Base-by-base conservation (phyloP, 2,888 invertebrate genomes). In the Dilophus febrilis region DNA sequence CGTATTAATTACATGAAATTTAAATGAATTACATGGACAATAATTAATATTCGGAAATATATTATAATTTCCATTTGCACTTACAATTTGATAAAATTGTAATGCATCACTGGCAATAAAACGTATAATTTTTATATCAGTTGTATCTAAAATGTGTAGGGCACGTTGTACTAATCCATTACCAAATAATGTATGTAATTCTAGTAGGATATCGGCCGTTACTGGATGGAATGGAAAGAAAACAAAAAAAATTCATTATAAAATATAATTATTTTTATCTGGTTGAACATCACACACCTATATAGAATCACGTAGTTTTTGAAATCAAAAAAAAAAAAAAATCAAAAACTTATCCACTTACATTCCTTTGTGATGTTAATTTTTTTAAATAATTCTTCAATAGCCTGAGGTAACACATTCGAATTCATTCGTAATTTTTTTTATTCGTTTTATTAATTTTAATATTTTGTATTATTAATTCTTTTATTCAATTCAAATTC, bases 11-110 rank as follows among this genome's bases (percentile, higher is more conserved):
- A 81, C 77, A 44, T 65, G 56, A 29, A 53, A 53, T 36, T 64
- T 62, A 47, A 78, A 82, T 2, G 71, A 68, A n/a, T 51, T 59
- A 49, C 82, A 82, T 8, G 70, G 66, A 45, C 82, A 82, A 52
- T 67, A 81, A 52, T 80, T 81, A 8, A 76, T 59, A 18, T 66
- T 57, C 0, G 74, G 71, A 48, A 77, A 74, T 22, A 81, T 54
- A 37, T 71, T 70, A 45, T 74, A 73, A 38, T 68, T 66, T n/a
- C 67, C 63, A 34, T 65, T 62, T 5, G 66, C 64, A 39, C 66
- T 65, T 7, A 70, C 64, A 4, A 79, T 63, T 65, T 77, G 76
- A 32, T 72, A 64, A 14, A 78, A 52, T 50, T 57, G 56, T 2
- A 44, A 35, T 58, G n/a, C n/a, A n/a, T n/a, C n/a, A n/a, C n/a